Evolutionary conservation across 2,888 invertebrate genomes (phyloP).

Genomic region (Hypena proboscidalis): DNA sequence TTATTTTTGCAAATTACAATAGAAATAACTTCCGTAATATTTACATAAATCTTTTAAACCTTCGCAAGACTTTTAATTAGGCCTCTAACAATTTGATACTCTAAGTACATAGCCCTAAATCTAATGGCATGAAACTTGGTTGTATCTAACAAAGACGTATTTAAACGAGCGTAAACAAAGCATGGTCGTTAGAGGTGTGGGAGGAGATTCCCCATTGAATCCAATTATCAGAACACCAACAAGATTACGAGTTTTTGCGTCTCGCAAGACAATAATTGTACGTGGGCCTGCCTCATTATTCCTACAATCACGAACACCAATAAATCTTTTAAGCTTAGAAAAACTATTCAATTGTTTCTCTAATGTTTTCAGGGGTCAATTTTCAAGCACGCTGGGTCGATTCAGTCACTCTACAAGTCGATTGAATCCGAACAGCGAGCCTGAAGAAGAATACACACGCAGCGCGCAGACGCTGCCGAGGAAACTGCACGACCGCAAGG

Average conservation of each 20-base stretch:
- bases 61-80: neutral
- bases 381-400: slow-evolving; percentile 91
- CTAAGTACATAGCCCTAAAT: neutral
- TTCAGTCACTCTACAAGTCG: slow-evolving; percentile 93
- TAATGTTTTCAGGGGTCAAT: slow-evolving; percentile 87
- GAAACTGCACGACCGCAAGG: slow-evolving; percentile 83
- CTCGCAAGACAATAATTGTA: slow-evolving; percentile 65
- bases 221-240: slow-evolving; percentile 71
- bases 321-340: slow-evolving; percentile 52
- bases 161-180: slow-evolving; percentile 70
- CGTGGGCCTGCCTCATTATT: slow-evolving; percentile 65
- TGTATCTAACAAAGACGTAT: slow-evolving; percentile 41
- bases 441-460: slow-evolving; percentile 82
- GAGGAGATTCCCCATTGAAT: slow-evolving; percentile 74
- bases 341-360: slow-evolving; percentile 50
- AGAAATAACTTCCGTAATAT: slow-evolving; percentile 22
- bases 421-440: slow-evolving; percentile 84
- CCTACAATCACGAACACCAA: slow-evolving; percentile 52
- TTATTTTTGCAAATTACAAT: slow-evolving; percentile 59
- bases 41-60: slow-evolving; percentile 5
- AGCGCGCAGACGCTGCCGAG: slow-evolving; percentile 92
- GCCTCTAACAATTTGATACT: neutral
- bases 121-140: slow-evolving; percentile 15
- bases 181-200: slow-evolving; percentile 67
- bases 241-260: slow-evolving; percentile 72